Evolutionary conservation across 1,140 invertebrate species (phyloP), one percentile per base, ranked within the genome.

Genomic region (Musca domestica): DNA sequence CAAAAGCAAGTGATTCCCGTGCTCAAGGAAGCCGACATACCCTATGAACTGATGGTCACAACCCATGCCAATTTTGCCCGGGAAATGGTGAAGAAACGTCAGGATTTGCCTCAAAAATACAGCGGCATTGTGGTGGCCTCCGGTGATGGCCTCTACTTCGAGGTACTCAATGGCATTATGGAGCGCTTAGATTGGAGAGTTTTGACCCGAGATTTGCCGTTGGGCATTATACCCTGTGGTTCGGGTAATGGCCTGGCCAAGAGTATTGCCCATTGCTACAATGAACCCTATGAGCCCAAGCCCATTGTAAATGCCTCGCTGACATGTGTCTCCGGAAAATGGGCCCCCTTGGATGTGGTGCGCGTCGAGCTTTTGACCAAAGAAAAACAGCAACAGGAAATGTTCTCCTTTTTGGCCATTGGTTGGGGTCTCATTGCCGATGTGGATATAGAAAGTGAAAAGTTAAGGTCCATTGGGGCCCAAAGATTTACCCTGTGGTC

Each of bases 361-460:
- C 84, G 91, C 64, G 88, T 93, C 1, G 91, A 93, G 78, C 90
- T 75, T 86, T 71, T 87, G 85, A 51, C 85, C 84, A 79, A 87
- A 86, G 79, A 83, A 3, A 78, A 76, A 27, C 63, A 73, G 14
- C n/a, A 61, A 20, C 7, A 17, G 17, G 90, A 89, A 70, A 84
- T 95, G 74, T 96, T 91, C 82, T 96, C 95, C 10, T 98, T 98
- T 78, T 83, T 99, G 19, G 97, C 95, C 1, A 86, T 97, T 23
- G 94, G 95, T 34, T 98, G 95, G 95, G 96, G 96, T 1, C 82
- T 98, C 1, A 85, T 98, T n/a, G 91, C 95, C 0, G 96, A 99
- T 81, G 95, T 99, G 73, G 96, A 99, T 82, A 96, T 97, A 70
- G 96, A 99, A 81, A 98, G 95, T 82, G 96, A 99, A 83, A 87